Evolutionary conservation across 92 coral and sea anemone genomes (phyloP), one percentile per base, ranked within the genome.

Genomic region (Desmophyllum pertusum): DNA sequence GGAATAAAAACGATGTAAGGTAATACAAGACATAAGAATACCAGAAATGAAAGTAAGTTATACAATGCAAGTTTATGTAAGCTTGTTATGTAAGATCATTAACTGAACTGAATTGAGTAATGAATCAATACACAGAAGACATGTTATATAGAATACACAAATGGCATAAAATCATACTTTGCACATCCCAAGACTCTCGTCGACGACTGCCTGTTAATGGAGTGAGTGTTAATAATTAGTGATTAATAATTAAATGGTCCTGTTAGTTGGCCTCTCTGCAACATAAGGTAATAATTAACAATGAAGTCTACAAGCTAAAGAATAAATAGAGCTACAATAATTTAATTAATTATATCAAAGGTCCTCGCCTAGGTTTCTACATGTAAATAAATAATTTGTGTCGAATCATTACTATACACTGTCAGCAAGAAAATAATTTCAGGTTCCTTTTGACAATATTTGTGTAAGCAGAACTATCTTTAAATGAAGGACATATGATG

Each of bases 161-260:
- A 29, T 30, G 1, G 2, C 68, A 27, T 11, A 30, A 38, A 80
- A 67, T 50, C 76, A 68, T 80, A 67, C 84, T 80, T 80, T 80
- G 84, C 17, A 80, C 77, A 38, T 68, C 57, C 84, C 50, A 48
- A 48, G 84, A 66, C 43, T 67, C 84, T 48, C 48, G 45, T 50
- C 50, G 75, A 45, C 2, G 65, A 68, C 38, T 80, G 13, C 84
- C 84, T 80, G 84, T 79, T 66, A 67, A 67, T 67, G 33, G 9
- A 59, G 25, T 52, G 69, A 35, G 41, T 52, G 38, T 80, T 80
- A 67, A 69, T 19, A 35, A 48, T 79, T 79, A 79, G 84, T 21
- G 15, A 77, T 39, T 25, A 59, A 59, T 6, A 25, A 59, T 27
- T 53, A 59, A 59, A 25, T 7, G 11, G 0, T 25, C 21, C 63